phyloP scores from a whole-genome alignment of 2,888 invertebrate species.

The Allygus modestus region DNA sequence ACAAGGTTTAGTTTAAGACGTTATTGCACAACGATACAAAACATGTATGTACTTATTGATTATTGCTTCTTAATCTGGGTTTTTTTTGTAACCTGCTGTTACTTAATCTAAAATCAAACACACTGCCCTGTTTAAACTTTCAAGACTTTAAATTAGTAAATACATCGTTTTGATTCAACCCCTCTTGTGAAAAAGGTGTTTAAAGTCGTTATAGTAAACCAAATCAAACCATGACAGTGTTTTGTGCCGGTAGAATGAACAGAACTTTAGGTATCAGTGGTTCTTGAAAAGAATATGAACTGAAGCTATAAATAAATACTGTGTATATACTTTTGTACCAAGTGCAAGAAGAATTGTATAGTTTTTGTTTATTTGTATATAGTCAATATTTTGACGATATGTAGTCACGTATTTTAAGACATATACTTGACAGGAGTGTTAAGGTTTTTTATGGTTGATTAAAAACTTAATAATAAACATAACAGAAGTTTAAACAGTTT shows the following conservation, averaged over 20 bases:
- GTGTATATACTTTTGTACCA: conserved; percentile 25
- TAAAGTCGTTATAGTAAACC: neutral
- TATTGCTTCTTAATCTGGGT: no score
- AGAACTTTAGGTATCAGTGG: neutral
- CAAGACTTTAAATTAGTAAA: neutral
- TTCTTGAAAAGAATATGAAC: neutral
- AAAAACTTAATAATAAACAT: no score
- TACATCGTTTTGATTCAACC: neutral
- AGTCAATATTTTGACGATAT: neutral
- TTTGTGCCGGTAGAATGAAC: neutral
- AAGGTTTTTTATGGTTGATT: neutral
- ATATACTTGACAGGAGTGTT: conserved; percentile 3
- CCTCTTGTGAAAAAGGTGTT: neutral
- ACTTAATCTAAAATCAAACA: neutral
- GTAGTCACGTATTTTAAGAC: conserved; percentile 12
- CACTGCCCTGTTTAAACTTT: neutral
- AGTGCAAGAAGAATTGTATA: neutral
- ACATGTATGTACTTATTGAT: no score
- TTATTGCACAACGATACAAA: no score
- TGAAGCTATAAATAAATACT: neutral
- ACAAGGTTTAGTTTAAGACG: no score
- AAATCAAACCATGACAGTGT: neutral
- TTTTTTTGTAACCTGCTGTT: no score
- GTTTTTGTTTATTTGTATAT: conserved; percentile 23
- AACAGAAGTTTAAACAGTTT: no score